These are phyloP conservation scores for Corella eumyota DNA, from an alignment of 23 tunicate genomes.

Conservation along the genomic window DNA sequence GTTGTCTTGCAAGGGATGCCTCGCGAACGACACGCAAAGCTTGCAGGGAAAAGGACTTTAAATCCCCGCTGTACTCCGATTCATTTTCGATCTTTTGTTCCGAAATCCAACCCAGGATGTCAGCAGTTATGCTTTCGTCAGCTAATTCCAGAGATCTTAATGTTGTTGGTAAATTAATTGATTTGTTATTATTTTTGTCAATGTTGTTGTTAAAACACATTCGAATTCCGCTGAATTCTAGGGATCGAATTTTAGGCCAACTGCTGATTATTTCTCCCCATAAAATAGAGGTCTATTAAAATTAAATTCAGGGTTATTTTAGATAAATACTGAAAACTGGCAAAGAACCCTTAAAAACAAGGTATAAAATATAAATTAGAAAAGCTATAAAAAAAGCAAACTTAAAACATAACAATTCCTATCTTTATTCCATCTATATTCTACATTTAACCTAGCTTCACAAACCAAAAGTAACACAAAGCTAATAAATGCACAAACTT, in stretches of 20 bases:
- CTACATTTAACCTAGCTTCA: too few relatives aligned
- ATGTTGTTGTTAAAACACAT: conserved; percentile 4
- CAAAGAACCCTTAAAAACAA: background rate
- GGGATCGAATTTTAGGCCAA: conserved; percentile 13
- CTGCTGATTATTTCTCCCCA: conserved; percentile 11
- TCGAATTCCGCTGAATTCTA: conserved; percentile 18
- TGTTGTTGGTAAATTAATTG: background rate
- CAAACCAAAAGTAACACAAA: too few relatives aligned
- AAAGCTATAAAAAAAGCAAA: background rate
- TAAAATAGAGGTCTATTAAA: conserved; percentile 8
- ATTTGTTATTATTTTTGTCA: background rate
- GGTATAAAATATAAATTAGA: background rate
- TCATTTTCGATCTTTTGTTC: background rate
- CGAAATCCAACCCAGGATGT: conserved; percentile 14
- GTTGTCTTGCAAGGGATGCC: background rate
- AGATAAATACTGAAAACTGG: too few relatives aligned
- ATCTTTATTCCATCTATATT: too few relatives aligned
- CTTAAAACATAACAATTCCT: too few relatives aligned
- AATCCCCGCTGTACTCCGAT: background rate
- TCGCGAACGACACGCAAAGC: conserved; percentile 17
- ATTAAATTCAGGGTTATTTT: conserved; percentile 1
- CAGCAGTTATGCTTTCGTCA: conserved; percentile 13
- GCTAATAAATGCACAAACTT: background rate
- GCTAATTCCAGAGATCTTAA: conserved; percentile 18
- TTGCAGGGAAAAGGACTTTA: background rate